These are phyloP conservation scores for Acridotheres tristis DNA, from an alignment of 2,797 vertebrate genomes.

Conservation along the genomic window DNA sequence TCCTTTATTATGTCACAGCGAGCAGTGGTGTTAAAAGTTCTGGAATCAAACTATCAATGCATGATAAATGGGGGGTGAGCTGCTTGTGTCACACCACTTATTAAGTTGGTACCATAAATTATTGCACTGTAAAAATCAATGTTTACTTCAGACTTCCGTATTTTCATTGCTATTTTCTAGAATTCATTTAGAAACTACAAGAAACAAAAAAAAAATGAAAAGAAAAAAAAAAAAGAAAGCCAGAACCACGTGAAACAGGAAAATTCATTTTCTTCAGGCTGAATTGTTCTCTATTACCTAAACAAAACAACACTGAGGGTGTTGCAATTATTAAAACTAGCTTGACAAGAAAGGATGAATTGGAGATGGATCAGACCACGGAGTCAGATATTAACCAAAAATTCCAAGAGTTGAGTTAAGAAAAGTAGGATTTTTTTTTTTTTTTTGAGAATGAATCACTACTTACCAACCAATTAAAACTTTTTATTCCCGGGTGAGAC, in stretches of 20 bases:
- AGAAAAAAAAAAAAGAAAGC: neutral
- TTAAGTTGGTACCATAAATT: constrained; percentile 28
- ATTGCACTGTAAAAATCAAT: constrained; percentile 28
- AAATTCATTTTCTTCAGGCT: neutral
- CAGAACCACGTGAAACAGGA: neutral
- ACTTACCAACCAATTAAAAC: neutral
- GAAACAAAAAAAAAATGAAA: neutral
- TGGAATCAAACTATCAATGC: constrained; percentile 3
- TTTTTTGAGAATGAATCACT: neutral
- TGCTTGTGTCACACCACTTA: neutral
- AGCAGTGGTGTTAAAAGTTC: constrained; percentile 37
- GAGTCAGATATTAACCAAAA: neutral
- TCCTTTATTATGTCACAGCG: neutral
- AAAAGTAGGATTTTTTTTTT: neutral
- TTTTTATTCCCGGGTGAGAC: neutral
- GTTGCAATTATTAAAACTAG: neutral
- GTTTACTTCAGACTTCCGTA: neutral
- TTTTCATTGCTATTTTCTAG: neutral
- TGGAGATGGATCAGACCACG: neutral
- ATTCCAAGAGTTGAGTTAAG: neutral
- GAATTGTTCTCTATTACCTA: neutral
- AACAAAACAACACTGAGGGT: neutral
- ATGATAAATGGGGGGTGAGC: constrained; percentile 32
- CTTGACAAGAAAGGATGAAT: neutral
- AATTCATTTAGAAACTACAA: neutral